Conservation (phyloP, 2,888 invertebrate species). For the Hymenopus coronatus region DNA sequence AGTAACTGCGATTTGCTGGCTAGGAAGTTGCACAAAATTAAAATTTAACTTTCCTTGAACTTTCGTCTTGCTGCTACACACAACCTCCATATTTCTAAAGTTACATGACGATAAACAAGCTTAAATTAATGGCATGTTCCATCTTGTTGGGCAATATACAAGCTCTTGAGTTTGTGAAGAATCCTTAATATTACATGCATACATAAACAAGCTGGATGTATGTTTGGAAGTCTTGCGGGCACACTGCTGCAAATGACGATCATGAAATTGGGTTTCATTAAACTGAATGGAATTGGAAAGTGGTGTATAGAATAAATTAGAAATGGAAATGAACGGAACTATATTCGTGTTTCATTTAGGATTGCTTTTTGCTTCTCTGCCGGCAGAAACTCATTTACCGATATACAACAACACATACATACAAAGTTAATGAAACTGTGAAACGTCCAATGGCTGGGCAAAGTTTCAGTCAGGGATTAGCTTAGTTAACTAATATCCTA, state of each 20-base stretch:
- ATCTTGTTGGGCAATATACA: background rate
- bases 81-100: background rate
- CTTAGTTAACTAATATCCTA: too few species aligned
- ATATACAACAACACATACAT: background rate
- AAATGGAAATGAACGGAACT: background rate
- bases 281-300: background rate
- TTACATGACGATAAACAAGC: background rate
- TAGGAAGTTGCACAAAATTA: background rate
- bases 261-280: background rate
- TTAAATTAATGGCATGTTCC: background rate
- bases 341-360: background rate
- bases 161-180: background rate
- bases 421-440: background rate
- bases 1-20: background rate
- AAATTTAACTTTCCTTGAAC: background rate
- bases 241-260: background rate
- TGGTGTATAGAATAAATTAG: background rate
- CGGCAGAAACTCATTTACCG: background rate
- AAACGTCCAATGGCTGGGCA: background rate
- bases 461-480: too few species aligned
- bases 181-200: background rate
- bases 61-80: background rate
- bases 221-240: background rate
- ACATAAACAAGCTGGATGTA: background rate
- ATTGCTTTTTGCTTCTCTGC: background rate